Base-by-base conservation (phyloP, 2,888 invertebrate genomes). In the Platypus cylindrus region DNA sequence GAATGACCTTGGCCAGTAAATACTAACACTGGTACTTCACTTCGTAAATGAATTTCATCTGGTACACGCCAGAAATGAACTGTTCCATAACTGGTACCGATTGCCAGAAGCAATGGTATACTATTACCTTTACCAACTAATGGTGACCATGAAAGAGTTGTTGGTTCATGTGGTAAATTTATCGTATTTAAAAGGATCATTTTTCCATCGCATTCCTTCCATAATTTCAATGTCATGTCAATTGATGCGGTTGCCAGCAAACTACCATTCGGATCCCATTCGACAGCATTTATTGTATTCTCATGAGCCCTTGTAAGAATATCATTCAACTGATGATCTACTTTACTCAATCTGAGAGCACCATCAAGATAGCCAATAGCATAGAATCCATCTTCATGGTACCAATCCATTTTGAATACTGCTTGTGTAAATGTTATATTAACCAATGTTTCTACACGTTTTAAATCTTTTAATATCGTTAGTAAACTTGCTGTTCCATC, bases 291-390 rank as follows among this genome's bases (percentile, higher is more conserved):
- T 25, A 71, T 55, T 3, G 53, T 48, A 30, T 56, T 54, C 48
- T 64, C 61, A 46, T 66, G 66, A 0, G 62, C 64, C 37, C 56
- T 54, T 3, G 58, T 41, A 2, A 58, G 57, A 17, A 58, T 48
- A 8, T 60, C 51, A 22, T 56, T 54, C 16, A 47, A 49, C 33
- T 57, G 55, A 26, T 55, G 47, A 40, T 59, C 52, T 32, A 62
- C 48, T 33, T 56, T 53, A 17, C 64, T 64, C 18, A 69, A 46
- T 46, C 63, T 63, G 2, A 70, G 50, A 9, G 60, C 58, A 2
- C 74, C 73, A 54, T 73, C 71, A 29, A 62, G 58, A 49, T 65
- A 73, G 7, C 65, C 70, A 9, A 73, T 62, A 11, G 68, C 68
- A 55, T 71, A 71, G 20, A 62, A 57, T 37, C 63, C 60, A 30